Evolutionary conservation across 2,113 vertebrate genomes (phyloP).

Genomic region (rabbit (Oryctolagus cuniculus)): DNA sequence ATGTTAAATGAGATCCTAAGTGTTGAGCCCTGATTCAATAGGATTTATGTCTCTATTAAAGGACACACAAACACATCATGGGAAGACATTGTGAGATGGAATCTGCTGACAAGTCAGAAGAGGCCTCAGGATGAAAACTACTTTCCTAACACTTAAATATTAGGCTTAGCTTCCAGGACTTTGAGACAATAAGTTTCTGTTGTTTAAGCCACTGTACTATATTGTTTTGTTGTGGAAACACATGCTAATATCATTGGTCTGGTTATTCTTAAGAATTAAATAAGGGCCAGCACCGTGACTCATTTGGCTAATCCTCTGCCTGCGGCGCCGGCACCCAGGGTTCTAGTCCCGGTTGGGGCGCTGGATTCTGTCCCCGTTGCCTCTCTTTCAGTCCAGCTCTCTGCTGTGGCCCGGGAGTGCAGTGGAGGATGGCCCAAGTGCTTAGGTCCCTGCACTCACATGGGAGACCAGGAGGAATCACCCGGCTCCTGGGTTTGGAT

Average conservation of each 20-base stretch:
- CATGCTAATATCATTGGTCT: background rate
- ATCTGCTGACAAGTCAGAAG: background rate
- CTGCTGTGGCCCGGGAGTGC: too few relatives aligned
- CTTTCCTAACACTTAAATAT: background rate
- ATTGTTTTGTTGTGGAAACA: background rate
- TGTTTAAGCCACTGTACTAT: background rate
- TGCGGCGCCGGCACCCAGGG: too few relatives aligned
- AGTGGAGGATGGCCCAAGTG: too few relatives aligned
- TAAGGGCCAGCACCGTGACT: background rate
- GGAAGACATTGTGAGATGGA: background rate
- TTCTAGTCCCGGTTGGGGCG: too few relatives aligned
- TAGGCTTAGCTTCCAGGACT: background rate
- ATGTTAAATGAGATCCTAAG: background rate
- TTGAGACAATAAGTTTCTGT: background rate
- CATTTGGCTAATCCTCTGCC: too few relatives aligned
- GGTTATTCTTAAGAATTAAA: background rate
- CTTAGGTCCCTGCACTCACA: too few relatives aligned
- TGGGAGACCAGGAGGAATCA: too few relatives aligned
- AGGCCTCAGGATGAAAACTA: background rate
- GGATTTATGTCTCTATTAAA: background rate
- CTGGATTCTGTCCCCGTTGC: too few relatives aligned
- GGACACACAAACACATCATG: background rate
- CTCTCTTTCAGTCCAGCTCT: too few relatives aligned
- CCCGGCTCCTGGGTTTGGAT: too few relatives aligned
- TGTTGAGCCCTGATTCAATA: background rate